A percentile compares a stretch with the other conserved stretches of the same genome.
phyloP scores from a whole-genome alignment of 92 coral and sea anemone genomes.

The Scolanthus callimorphus region DNA sequence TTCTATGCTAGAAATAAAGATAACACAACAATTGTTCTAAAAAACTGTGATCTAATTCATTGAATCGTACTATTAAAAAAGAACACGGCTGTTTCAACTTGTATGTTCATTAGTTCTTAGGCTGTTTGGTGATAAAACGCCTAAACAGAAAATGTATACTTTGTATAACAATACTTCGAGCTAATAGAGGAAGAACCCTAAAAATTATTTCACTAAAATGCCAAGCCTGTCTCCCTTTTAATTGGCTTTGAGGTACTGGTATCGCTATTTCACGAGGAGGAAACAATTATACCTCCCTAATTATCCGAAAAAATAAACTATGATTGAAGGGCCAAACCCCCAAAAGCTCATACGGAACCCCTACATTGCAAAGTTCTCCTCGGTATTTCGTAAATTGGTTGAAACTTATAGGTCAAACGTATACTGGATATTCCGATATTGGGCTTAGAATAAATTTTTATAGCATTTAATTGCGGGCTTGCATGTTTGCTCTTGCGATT shows the following conservation, averaged over 20 bases:
- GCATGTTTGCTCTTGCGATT: constrained; percentile 32
- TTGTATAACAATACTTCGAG: constrained; percentile 1
- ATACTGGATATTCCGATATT: too few species aligned
- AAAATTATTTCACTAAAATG: too few species aligned
- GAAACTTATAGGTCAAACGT: too few species aligned
- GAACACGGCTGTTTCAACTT: constrained; percentile 7
- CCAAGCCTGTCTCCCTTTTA: too few species aligned
- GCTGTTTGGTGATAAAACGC: constrained; percentile 12
- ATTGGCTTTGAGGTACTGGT: constrained; percentile 4
- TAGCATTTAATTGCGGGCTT: constrained; percentile 23
- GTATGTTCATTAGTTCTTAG: constrained; percentile 13
- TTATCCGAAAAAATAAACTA: neutral
- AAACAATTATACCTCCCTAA: neutral
- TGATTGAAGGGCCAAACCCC: too few species aligned
- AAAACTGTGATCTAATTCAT: too few species aligned
- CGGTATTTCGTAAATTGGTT: too few species aligned
- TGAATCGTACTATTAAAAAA: constrained; percentile 27
- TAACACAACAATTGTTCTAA: too few species aligned
- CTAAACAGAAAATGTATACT: constrained; percentile 12
- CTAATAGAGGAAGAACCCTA: constrained; percentile 1
- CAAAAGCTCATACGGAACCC: too few species aligned
- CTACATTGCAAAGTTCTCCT: too few species aligned
- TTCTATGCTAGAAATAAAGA: too few species aligned
- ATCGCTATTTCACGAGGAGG: neutral
- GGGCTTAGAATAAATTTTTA: too few species aligned